A percentile compares a stretch with the other conserved stretches of the same genome.
phyloP scores from a whole-genome alignment of 2,888 invertebrate species.

The Parapristionchus giblindavisi region DNA sequence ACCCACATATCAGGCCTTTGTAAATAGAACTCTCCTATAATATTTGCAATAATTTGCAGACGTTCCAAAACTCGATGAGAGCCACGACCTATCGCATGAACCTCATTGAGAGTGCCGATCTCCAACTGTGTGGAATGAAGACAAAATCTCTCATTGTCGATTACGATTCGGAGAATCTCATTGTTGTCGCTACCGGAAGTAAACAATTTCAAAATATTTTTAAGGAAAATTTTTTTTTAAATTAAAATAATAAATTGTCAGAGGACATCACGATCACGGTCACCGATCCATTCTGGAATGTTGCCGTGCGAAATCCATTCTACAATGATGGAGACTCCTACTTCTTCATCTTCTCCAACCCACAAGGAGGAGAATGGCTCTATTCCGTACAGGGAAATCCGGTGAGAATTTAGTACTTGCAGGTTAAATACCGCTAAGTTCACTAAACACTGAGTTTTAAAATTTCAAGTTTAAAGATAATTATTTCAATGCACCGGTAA shows the following conservation, averaged over 20 bases:
- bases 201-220: not conserved
- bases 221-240: not conserved
- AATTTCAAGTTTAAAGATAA: too few relatives aligned
- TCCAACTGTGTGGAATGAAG: constrained; percentile 36
- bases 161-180: constrained; percentile 47
- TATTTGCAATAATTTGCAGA: constrained; percentile 40
- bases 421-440: too few relatives aligned
- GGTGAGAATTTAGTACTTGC: constrained; percentile 7
- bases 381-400: constrained; percentile 32
- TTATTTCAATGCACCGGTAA: too few relatives aligned
- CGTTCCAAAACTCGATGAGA: constrained; percentile 46
- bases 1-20: too few relatives aligned
- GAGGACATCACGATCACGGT: constrained; percentile 48
- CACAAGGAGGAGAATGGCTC: constrained; percentile 51
- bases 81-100: constrained; percentile 54
- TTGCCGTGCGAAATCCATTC: not conserved
- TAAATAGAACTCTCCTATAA: too few relatives aligned
- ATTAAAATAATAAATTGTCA: constrained; percentile 33
- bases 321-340: constrained; percentile 39
- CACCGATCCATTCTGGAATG: constrained; percentile 54
- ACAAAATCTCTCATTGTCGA: constrained; percentile 54
- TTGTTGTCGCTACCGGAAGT: constrained; percentile 57
- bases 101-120: constrained; percentile 42
- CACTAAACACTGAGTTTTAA: too few relatives aligned
- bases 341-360: constrained; percentile 41